Percentiles rank a stretch among this genome's conserved stretches.
phyloP scores from a whole-genome alignment of 2,888 invertebrate genomes.

The Crocallis elinguaria region DNA sequence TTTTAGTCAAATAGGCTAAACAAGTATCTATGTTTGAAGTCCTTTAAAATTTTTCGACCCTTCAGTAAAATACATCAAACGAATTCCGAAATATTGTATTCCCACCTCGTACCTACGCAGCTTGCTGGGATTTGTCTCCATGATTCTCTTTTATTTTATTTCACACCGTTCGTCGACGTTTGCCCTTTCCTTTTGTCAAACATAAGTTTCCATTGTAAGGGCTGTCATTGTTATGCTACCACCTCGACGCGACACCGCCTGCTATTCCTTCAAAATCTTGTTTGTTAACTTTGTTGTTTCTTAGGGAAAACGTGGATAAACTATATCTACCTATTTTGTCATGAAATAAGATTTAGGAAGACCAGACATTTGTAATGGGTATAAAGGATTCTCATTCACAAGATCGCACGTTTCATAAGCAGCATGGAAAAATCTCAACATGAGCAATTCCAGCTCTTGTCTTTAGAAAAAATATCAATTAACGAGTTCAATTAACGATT shows the following conservation, averaged over 20 bases:
- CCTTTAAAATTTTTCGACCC: no score
- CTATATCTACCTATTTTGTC: neutral
- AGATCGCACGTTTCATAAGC: slow-evolving; percentile 35
- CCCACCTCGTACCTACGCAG: slow-evolving; percentile 36
- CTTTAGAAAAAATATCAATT: slow-evolving; percentile 54
- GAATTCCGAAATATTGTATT: slow-evolving; percentile 18
- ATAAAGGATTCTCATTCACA: slow-evolving; percentile 26
- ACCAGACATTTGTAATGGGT: neutral
- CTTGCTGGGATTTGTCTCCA: slow-evolving; percentile 58
- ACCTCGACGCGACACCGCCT: slow-evolving; percentile 49
- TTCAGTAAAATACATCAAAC: no score
- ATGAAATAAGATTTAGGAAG: neutral
- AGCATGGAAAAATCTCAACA: slow-evolving; percentile 38
- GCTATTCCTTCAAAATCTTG: slow-evolving; percentile 47
- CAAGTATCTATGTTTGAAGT: no score
- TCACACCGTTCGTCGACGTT: slow-evolving; percentile 61
- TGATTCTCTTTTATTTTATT: slow-evolving; percentile 66
- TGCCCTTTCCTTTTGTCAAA: slow-evolving; percentile 64
- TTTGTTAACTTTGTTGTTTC: slow-evolving; percentile 36
- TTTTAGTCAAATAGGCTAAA: no score
- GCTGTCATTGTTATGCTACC: slow-evolving; percentile 67
- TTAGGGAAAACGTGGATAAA: slow-evolving; percentile 26
- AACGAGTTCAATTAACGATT: slow-evolving; percentile 64
- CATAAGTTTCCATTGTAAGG: slow-evolving; percentile 71
- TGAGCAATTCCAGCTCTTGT: slow-evolving; percentile 47